Percentiles rank a stretch among this genome's conserved stretches.
Conservation (phyloP, 2,888 invertebrate genomes). For the Synergus japonicus region DNA sequence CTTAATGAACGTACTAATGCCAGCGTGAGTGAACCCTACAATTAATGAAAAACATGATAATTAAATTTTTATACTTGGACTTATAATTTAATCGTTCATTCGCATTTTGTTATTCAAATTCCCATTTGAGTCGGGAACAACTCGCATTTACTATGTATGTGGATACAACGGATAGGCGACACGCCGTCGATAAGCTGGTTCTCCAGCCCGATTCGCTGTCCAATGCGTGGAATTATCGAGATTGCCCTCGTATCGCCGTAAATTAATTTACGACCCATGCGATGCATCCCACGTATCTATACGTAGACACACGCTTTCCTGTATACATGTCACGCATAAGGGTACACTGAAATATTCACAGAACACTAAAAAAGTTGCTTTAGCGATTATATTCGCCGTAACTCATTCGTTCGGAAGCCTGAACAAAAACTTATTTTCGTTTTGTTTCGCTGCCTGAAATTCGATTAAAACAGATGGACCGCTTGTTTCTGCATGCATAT, state of each 20-base stretch:
- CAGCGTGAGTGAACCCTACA: no score
- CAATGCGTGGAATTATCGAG: constrained; percentile 44
- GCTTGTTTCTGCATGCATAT: constrained; percentile 9
- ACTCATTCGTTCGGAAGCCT: constrained; percentile 26
- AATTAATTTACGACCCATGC: constrained; percentile 39
- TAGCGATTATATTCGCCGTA: constrained; percentile 27
- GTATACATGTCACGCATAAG: constrained; percentile 30
- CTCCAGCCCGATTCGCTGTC: constrained; percentile 23
- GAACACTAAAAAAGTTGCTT: constrained; percentile 27
- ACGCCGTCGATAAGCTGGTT: constrained; percentile 36
- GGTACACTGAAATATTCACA: constrained; percentile 23
- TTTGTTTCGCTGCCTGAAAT: constrained; percentile 15
- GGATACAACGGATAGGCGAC: constrained; percentile 23
- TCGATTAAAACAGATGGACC: constrained; percentile 24
- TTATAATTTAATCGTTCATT: background rate
- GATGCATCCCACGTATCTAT: constrained; percentile 35
- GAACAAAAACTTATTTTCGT: constrained; percentile 38
- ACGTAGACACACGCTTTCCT: constrained; percentile 15
- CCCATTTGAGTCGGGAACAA: constrained; percentile 5
- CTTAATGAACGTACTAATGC: no score
- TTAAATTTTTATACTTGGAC: no score
- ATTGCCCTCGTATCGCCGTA: constrained; percentile 36
- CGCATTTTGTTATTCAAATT: constrained; percentile 10
- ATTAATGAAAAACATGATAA: no score
- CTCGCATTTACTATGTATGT: constrained; percentile 17